phyloP scores from a whole-genome alignment of 53 echinoderm and acorn worm species.

The Zoroaster sp. region DNA sequence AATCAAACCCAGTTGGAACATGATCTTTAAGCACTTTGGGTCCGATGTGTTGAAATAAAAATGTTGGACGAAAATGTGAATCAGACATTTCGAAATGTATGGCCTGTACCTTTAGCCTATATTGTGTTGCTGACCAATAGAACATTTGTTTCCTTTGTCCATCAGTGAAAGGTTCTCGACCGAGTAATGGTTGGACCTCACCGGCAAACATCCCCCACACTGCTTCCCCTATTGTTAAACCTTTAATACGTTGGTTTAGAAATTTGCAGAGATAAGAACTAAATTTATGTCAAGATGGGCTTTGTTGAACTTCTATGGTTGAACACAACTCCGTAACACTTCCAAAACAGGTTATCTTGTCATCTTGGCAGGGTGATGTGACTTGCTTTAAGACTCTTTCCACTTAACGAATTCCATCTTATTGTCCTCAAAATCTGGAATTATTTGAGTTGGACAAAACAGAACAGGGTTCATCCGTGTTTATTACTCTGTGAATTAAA shows the following conservation, averaged over 20 bases:
- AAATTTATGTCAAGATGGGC: constrained; percentile 33
- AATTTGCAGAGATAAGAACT: constrained; percentile 33
- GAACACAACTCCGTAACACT: constrained; percentile 13
- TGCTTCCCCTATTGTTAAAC: not conserved
- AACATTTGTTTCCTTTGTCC: constrained; percentile 9
- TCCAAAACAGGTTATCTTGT: not conserved
- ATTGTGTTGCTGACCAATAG: not conserved
- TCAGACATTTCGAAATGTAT: too few relatives aligned
- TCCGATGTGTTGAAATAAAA: too few relatives aligned
- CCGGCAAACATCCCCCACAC: not conserved
- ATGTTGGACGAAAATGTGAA: too few relatives aligned
- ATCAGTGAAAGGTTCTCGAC: not conserved
- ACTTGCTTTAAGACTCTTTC: not conserved
- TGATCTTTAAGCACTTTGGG: too few relatives aligned
- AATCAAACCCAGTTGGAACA: too few relatives aligned
- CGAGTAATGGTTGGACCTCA: not conserved
- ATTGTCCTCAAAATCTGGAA: constrained; percentile 15
- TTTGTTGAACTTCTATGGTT: not conserved
- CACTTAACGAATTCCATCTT: constrained; percentile 12
- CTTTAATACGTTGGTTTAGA: constrained; percentile 7
- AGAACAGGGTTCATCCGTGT: not conserved
- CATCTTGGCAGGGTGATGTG: not conserved
- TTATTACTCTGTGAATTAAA: constrained; percentile 8
- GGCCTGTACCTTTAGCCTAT: too few relatives aligned
- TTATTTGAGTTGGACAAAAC: not conserved